Conservation (phyloP, 2,888 invertebrate species). For the Acrobasis consociella region DNA sequence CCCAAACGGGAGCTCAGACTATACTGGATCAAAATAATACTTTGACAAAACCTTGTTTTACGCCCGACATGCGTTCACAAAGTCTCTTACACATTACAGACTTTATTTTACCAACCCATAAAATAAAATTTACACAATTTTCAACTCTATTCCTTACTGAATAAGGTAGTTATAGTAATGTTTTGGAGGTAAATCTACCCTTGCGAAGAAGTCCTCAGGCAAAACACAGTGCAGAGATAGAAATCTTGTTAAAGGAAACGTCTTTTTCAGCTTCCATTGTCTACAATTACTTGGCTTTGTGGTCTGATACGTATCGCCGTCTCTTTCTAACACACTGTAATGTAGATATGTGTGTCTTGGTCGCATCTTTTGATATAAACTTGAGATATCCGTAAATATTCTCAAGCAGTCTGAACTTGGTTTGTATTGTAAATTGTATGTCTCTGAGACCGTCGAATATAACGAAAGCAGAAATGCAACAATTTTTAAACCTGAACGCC, state of each 20-base stretch:
- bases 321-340: slow-evolving; percentile 43
- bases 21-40: slow-evolving; percentile 62
- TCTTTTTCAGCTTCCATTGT: slow-evolving; percentile 81
- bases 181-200: slow-evolving; percentile 31
- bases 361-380: slow-evolving; percentile 65
- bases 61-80: slow-evolving; percentile 72
- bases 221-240: slow-evolving; percentile 74
- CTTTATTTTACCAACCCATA: slow-evolving; percentile 25
- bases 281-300: slow-evolving; percentile 80
- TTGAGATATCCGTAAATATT: slow-evolving; percentile 67
- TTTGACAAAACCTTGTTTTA: slow-evolving; percentile 78
- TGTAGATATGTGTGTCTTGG: slow-evolving; percentile 42
- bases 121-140: slow-evolving; percentile 24
- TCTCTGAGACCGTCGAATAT: not conserved
- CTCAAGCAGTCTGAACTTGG: slow-evolving; percentile 52
- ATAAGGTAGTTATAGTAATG: slow-evolving; percentile 31
- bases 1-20: slow-evolving; percentile 39
- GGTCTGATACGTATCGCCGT: slow-evolving; percentile 46
- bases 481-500: too few species aligned
- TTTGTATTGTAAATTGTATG: slow-evolving; percentile 28
- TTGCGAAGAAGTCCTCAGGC: slow-evolving; percentile 60
- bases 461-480: not conserved
- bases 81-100: slow-evolving; percentile 63
- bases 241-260: slow-evolving; percentile 80
- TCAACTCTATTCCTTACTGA: not conserved